Evolutionary conservation across 1,140 invertebrate genomes (phyloP).

Genomic region (Papilio aristodemus): DNA sequence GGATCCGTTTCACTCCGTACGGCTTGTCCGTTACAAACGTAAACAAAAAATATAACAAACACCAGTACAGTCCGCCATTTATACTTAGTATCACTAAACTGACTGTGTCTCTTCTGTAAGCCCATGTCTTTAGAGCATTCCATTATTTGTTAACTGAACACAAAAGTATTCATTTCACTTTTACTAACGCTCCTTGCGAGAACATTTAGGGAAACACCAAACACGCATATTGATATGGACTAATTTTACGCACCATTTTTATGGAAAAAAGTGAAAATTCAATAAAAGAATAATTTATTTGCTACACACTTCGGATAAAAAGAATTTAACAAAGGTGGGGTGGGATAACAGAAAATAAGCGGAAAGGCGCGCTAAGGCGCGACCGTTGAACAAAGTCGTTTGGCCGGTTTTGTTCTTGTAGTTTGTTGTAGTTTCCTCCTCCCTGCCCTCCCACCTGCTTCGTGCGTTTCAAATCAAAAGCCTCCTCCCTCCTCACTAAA

Average conservation of each 20-base stretch:
- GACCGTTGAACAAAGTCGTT: slow-evolving; percentile 77
- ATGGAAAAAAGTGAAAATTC: slow-evolving; percentile 6
- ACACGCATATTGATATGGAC: slow-evolving; percentile 47
- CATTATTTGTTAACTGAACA: slow-evolving; percentile 57
- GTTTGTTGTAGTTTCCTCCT: slow-evolving; percentile 62
- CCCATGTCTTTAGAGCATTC: slow-evolving; percentile 67
- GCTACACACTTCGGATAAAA: slow-evolving; percentile 42
- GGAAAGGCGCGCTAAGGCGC: slow-evolving; percentile 67
- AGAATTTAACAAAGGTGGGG: slow-evolving; percentile 73
- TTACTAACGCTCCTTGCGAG: slow-evolving; percentile 49
- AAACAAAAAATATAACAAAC: slow-evolving; percentile 52
- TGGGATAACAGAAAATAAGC: slow-evolving; percentile 59
- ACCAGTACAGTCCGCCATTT: slow-evolving; percentile 77
- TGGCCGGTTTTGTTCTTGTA: slow-evolving; percentile 70
- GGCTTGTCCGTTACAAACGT: slow-evolving; percentile 60
- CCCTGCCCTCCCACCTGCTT: slow-evolving; percentile 57
- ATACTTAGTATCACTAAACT: slow-evolving; percentile 78
- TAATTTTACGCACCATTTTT: slow-evolving; percentile 37
- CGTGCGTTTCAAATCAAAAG: slow-evolving; percentile 55
- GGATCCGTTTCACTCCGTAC: slow-evolving; percentile 57
- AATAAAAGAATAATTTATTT: slow-evolving; percentile 31
- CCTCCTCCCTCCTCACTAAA: slow-evolving; percentile 55
- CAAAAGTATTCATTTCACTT: slow-evolving; percentile 68
- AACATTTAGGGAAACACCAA: slow-evolving; percentile 58
- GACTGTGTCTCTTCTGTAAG: slow-evolving; percentile 75